These are phyloP conservation scores for Nannoperca obscura DNA, from an alignment of 2,797 vertebrate species.

Conservation along the genomic window DNA sequence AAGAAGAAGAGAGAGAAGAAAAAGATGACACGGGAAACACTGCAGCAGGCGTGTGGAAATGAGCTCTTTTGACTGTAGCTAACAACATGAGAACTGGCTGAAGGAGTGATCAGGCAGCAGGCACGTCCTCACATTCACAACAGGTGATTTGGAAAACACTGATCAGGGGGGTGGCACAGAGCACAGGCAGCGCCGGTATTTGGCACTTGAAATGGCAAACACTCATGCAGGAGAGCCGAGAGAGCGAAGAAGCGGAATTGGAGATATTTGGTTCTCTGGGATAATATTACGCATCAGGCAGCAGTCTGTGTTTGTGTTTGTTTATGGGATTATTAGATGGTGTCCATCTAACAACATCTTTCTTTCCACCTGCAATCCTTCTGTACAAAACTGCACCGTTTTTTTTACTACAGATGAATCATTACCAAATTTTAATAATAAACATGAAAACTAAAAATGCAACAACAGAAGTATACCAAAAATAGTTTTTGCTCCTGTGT, in stretches of 20 bases:
- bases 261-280: slow-evolving; percentile 31
- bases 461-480: too few relatives aligned
- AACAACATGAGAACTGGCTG: slow-evolving; percentile 19
- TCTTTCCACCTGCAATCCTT: not conserved
- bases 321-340: slow-evolving; percentile 15
- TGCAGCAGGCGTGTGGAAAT: slow-evolving; percentile 16
- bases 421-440: not conserved
- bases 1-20: not conserved
- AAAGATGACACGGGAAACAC: slow-evolving; percentile 12
- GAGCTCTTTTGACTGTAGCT: slow-evolving; percentile 14
- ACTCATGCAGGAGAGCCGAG: slow-evolving; percentile 53
- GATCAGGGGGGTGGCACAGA: slow-evolving; percentile 35
- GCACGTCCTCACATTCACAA: slow-evolving; percentile 33
- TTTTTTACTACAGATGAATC: not conserved
- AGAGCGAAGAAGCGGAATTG: slow-evolving; percentile 33
- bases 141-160: slow-evolving; percentile 36
- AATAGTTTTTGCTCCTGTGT: too few relatives aligned
- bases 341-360: not conserved
- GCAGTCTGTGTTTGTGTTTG: slow-evolving; percentile 3
- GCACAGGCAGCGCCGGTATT: slow-evolving; percentile 36
- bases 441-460: not conserved
- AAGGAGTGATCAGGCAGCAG: slow-evolving; percentile 40
- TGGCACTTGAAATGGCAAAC: slow-evolving; percentile 45
- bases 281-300: slow-evolving; percentile 33
- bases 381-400: not conserved